Evolutionary conservation across 1,140 invertebrate genomes (phyloP), one percentile per base, ranked within the genome.

Genomic region (Cryptotermes secundus): DNA sequence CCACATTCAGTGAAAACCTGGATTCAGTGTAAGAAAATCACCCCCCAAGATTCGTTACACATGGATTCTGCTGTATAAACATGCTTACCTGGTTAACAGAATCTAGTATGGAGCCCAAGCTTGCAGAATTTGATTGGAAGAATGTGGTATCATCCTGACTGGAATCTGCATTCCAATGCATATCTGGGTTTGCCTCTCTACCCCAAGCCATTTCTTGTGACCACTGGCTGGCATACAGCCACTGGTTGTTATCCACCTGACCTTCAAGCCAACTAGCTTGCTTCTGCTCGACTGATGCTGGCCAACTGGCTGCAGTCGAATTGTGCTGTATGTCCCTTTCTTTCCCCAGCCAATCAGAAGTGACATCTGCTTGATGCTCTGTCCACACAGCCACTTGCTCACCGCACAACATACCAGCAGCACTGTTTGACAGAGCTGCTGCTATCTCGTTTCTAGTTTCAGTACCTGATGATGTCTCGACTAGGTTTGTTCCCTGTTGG

Each of bases 11-110:
- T n/a, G n/a, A n/a, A n/a, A n/a, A n/a, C n/a, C n/a, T n/a, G n/a
- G n/a, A n/a, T n/a, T n/a, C n/a, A n/a, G n/a, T n/a, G n/a, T n/a
- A n/a, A n/a, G n/a, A n/a, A n/a, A n/a, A n/a, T n/a, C n/a, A n/a
- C n/a, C n/a, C n/a, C n/a, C n/a, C n/a, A n/a, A n/a, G n/a, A n/a
- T n/a, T n/a, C n/a, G n/a, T n/a, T n/a, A n/a, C n/a, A n/a, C n/a
- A n/a, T n/a, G n/a, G n/a, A n/a, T n/a, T n/a, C n/a, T n/a, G n/a
- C n/a, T n/a, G n/a, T n/a, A n/a, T n/a, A n/a, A 49, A 49, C 9
- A 49, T 49, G 45, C 16, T 79, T 26, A 84, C 83, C 83, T 84
- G 83, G 79, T 84, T 84, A 80, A 84, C 83, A 84, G 83, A 84
- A 34, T 84, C 83, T 45, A 84, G 19, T 26, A 84, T 84, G 24